Evolutionary conservation across 2,113 vertebrate genomes (phyloP).

Genomic region (Ammodytes marinus): DNA sequence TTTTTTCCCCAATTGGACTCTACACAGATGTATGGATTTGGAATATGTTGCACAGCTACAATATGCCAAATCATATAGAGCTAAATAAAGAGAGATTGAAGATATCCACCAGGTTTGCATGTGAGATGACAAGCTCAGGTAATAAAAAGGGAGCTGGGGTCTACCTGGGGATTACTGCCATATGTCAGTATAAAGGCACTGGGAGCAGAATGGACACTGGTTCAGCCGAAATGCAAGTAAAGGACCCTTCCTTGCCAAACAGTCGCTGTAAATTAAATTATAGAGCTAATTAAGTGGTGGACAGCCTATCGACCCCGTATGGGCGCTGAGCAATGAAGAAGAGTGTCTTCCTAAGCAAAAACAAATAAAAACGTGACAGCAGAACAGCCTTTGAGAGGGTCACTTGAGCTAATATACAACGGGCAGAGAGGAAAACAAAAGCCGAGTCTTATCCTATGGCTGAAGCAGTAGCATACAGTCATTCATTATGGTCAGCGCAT

Average conservation of each 20-base stretch:
- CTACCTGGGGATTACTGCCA: constrained; percentile 48
- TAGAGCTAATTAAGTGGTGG: constrained; percentile 42
- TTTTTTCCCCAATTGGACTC: background rate
- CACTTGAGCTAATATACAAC: background rate
- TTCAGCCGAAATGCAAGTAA: constrained; percentile 17
- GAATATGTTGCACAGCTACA: background rate
- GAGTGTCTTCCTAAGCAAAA: background rate
- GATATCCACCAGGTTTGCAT: constrained; percentile 21
- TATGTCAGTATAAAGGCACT: constrained; percentile 37
- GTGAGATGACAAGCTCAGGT: constrained; percentile 11
- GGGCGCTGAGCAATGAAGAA: background rate
- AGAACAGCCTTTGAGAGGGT: background rate
- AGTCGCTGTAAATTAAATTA: constrained; percentile 30
- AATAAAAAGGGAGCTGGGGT: constrained; percentile 1
- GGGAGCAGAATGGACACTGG: constrained; percentile 42
- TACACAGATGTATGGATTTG: background rate
- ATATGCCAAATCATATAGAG: background rate
- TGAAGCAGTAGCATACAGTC: constrained; percentile 20
- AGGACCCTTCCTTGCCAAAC: constrained; percentile 19
- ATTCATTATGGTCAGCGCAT: constrained; percentile 43
- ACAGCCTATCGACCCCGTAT: constrained; percentile 12
- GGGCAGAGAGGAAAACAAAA: constrained; percentile 22
- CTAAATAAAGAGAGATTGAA: background rate
- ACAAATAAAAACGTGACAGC: constrained; percentile 13
- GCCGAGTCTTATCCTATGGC: constrained; percentile 44